Evolutionary conservation across 2,888 invertebrate genomes (phyloP).

Genomic region (Netelia melanura): DNA sequence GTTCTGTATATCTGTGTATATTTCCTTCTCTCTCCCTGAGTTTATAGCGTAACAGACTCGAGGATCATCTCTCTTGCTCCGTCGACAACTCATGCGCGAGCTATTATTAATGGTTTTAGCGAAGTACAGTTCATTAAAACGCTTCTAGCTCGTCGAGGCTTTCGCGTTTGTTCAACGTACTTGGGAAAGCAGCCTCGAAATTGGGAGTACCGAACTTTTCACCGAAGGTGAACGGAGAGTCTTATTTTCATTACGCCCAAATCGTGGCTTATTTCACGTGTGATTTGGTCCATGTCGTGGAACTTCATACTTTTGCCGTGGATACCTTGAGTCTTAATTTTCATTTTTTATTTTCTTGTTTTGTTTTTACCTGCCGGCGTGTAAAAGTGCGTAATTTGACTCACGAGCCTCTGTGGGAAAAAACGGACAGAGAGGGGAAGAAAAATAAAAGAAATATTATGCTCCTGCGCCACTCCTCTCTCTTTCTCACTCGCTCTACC

Average conservation of each 20-base stretch:
- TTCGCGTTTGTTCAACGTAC: conserved; percentile 14
- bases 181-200: conserved; percentile 23
- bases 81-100: conserved; percentile 70
- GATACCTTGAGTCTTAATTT: conserved; percentile 42
- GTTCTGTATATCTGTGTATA: not conserved
- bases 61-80: conserved; percentile 59
- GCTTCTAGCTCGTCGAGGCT: conserved; percentile 56
- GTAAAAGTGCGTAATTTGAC: conserved; percentile 59
- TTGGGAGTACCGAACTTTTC: conserved; percentile 1
- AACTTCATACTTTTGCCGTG: conserved; percentile 16
- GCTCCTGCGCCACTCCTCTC: conserved; percentile 51
- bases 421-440: conserved; percentile 8
- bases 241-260: not conserved
- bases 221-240: not conserved
- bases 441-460: conserved; percentile 45
- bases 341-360: not conserved
- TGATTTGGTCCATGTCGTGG: conserved; percentile 18
- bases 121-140: conserved; percentile 82
- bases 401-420: conserved; percentile 34
- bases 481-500: conserved; percentile 39
- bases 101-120: conserved; percentile 83
- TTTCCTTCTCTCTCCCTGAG: not conserved
- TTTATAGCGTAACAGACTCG: conserved; percentile 28
- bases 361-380: conserved; percentile 31
- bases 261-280: conserved; percentile 9